A percentile compares a stretch with the other conserved stretches of the same genome.
Conservation (phyloP, 2,113 vertebrate species). For the Hyperoodon ampullatus region DNA sequence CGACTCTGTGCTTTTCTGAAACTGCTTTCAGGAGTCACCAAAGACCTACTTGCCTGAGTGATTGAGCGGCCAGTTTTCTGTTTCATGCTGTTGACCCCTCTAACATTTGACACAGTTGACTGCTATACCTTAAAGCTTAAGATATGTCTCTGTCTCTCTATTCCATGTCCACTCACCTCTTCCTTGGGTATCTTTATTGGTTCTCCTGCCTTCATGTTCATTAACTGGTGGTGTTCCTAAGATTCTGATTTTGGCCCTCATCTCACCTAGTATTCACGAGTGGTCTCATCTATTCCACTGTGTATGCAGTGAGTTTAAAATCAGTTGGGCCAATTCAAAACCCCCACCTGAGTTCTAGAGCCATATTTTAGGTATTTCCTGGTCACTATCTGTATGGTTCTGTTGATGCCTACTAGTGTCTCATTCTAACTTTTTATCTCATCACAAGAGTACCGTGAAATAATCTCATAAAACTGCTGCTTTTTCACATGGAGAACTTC, state of each 20-base stretch:
- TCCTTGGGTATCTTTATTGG: background rate
- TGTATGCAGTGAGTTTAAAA: background rate
- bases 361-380: background rate
- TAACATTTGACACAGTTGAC: background rate
- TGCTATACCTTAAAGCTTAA: background rate
- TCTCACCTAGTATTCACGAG: background rate
- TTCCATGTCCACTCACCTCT: background rate
- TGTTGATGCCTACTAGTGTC: background rate
- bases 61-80: background rate
- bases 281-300: background rate
- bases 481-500: constrained; percentile 21
- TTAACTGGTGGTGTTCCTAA: background rate
- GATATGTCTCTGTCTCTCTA: background rate
- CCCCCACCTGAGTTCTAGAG: background rate
- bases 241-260: background rate
- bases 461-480: background rate
- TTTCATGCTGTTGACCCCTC: background rate
- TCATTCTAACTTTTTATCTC: background rate
- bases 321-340: background rate
- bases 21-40: background rate
- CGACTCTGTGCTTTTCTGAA: background rate
- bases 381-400: background rate
- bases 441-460: background rate
- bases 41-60: background rate
- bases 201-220: background rate